phyloP scores from a whole-genome alignment of 2,797 vertebrate species.

The Telmatherina bonti region DNA sequence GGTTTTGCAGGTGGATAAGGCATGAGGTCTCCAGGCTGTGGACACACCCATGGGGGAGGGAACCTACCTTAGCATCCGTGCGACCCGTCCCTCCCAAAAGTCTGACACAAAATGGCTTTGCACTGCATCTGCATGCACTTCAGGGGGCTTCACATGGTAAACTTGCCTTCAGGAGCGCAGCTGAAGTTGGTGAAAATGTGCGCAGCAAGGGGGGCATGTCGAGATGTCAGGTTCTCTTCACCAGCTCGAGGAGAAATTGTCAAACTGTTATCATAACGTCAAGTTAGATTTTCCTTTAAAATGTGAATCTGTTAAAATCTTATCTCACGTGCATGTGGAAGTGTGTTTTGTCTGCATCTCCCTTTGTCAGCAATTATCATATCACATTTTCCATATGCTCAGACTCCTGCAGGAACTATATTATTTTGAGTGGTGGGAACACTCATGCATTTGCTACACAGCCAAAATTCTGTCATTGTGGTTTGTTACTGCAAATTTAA shows the following conservation, averaged over 20 bases:
- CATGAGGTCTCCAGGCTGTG: slow-evolving; percentile 62
- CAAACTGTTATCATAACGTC: background rate
- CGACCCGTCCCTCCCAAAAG: slow-evolving; percentile 45
- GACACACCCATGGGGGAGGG: slow-evolving; percentile 84
- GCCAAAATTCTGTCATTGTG: background rate
- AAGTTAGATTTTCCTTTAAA: background rate
- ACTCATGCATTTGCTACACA: background rate
- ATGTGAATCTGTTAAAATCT: background rate
- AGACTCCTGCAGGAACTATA: background rate
- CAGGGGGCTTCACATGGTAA: slow-evolving; percentile 22
- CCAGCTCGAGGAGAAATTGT: background rate
- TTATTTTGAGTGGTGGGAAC: slow-evolving; percentile 4
- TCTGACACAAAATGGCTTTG: slow-evolving; percentile 16
- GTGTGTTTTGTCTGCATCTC: slow-evolving; percentile 1
- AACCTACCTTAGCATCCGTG: slow-evolving; percentile 76
- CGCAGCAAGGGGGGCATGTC: slow-evolving; percentile 7
- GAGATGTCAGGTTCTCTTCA: background rate
- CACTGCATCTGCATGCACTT: slow-evolving; percentile 10
- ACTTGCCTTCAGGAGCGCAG: background rate
- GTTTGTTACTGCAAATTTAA: slow-evolving; percentile 17
- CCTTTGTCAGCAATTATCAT: background rate
- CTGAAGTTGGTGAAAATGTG: background rate
- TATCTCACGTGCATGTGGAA: slow-evolving; percentile 3
- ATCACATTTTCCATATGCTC: slow-evolving; percentile 19
- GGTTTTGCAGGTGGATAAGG: slow-evolving; percentile 83